Evolutionary conservation across 1,140 invertebrate genomes (phyloP).

Genomic region (Gryon sp.): DNA sequence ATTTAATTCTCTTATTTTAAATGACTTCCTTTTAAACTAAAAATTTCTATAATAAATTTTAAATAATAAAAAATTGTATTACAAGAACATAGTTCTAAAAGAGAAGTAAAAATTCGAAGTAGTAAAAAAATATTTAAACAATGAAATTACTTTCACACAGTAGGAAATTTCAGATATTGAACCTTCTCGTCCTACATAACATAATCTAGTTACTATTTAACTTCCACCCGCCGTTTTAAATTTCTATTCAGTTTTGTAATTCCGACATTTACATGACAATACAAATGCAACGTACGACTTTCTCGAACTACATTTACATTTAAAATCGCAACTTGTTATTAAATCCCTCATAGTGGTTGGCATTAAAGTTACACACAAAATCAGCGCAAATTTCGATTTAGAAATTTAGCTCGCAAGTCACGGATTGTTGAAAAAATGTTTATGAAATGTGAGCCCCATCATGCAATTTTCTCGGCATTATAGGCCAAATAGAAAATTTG

Average conservation of each 20-base stretch:
- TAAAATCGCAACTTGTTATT: neutral
- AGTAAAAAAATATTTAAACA: no score
- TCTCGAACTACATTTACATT: neutral
- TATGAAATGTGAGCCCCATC: neutral
- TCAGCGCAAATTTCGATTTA: neutral
- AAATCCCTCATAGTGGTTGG: neutral
- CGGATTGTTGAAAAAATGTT: no score
- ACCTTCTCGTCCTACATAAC: no score
- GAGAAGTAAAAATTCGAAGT: no score
- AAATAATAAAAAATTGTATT: no score
- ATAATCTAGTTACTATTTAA: conserved; percentile 31
- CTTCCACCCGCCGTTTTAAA: conserved; percentile 13
- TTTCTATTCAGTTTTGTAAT: conserved; percentile 36
- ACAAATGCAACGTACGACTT: neutral
- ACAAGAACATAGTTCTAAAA: no score
- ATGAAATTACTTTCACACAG: no score
- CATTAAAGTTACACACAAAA: neutral
- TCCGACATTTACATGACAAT: conserved; percentile 42
- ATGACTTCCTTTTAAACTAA: no score
- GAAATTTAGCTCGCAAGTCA: neutral
- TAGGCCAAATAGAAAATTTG: no score
- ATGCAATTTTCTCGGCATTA: neutral
- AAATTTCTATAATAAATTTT: no score
- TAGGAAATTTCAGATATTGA: no score
- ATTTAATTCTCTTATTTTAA: no score